Evolutionary conservation across 2,888 invertebrate species (phyloP), one percentile per base, ranked within the genome.

Genomic region (Pterostichus niger): DNA sequence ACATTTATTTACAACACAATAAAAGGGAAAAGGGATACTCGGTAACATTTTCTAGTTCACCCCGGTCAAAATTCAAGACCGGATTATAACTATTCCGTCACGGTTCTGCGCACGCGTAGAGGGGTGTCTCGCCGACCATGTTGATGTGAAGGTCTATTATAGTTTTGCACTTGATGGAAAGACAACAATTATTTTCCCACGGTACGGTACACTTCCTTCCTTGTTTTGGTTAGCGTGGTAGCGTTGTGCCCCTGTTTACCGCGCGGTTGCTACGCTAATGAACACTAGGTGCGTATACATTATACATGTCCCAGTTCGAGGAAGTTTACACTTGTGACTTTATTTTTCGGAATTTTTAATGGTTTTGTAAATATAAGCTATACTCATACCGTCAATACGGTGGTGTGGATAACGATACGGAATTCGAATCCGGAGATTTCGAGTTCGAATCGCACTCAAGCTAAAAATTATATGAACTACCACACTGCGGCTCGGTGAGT

Each of bases 121-220:
- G 81, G 81, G 81, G 24, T 56, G 64, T 24, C 24, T 61, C 46
- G 17, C 79, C 79, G 49, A 17, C 52, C 49, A 75, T 75, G 75
- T 52, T 40, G 40, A 40, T 15, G 49, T 46, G n/a, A 80, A 80
- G 80, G 59, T 68, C 56, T 56, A 77, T 59, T 78, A 78, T 81
- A 81, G 75, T 81, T 78, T 81, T 81, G 71, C 81, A 81, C 81
- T 81, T 81, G 81, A 71, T 68, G 80, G 68, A 68, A 49, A 80
- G 76, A 64, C 64, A 68, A 80, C 80, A 80, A 80, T 80, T 68
- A 80, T 73, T 49, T 81, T 81, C 81, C 81, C 81, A 81, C 81
- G 81, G 71, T 73, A 71, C 78, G 80, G 7, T 81, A 71, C 54
- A 81, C 81, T 81, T 81, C 81, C 81, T 81, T 81, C 81, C 81